phyloP scores from a whole-genome alignment of 2,113 vertebrate genomes.

The Platycercus adscitus region DNA sequence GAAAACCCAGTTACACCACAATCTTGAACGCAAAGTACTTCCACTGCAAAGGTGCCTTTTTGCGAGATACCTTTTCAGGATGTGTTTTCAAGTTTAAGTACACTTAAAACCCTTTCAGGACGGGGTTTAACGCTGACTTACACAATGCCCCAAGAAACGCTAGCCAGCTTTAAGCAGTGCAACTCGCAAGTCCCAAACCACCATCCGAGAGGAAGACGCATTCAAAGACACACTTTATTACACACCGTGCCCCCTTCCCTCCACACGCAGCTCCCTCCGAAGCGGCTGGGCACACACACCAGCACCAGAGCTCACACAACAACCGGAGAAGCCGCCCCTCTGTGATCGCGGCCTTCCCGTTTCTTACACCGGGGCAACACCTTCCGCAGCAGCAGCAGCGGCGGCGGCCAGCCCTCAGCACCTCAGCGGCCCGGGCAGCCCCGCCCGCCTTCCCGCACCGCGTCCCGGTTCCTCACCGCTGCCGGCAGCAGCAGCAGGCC shows the following conservation, averaged over 20 bases:
- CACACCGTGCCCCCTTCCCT: neutral
- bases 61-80: neutral
- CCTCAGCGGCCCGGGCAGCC: neutral
- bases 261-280: neutral
- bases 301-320: rapidly evolving
- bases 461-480: neutral
- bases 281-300: rapidly evolving
- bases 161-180: neutral
- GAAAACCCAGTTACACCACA: neutral
- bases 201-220: rapidly evolving
- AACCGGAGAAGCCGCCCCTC: neutral
- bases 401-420: neutral
- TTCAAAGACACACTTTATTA: rapidly evolving
- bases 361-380: rapidly evolving
- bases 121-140: neutral
- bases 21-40: rapidly evolving
- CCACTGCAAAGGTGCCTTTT: rapidly evolving
- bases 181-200: too few species aligned
- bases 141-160: rapidly evolving
- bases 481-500: neutral
- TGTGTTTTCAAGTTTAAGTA: rapidly evolving
- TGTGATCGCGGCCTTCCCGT: neutral
- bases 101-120: neutral
- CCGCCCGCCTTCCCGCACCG: neutral
- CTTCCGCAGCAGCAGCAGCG: neutral